Conservation (phyloP, 2,888 invertebrate species). For the Mantis religiosa region DNA sequence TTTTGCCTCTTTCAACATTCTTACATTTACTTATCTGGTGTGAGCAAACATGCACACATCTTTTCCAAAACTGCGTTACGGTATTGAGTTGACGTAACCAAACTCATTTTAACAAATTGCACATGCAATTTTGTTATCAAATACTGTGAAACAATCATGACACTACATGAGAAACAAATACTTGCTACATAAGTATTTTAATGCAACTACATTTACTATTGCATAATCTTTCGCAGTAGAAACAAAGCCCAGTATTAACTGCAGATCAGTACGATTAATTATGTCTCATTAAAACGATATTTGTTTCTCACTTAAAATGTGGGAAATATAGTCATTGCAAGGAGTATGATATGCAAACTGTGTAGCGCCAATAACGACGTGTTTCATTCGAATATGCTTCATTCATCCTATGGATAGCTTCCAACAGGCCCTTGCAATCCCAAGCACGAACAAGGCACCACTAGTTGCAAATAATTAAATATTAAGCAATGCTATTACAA, state of each 20-base stretch:
- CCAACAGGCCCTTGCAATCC: not conserved
- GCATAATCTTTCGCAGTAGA: not conserved
- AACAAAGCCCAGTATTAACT: not conserved
- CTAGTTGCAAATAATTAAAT: not conserved
- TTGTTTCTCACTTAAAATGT: not conserved
- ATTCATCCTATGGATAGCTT: not conserved
- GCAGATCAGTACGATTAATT: not conserved
- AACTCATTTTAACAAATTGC: not conserved
- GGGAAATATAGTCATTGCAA: not conserved
- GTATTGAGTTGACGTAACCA: not conserved
- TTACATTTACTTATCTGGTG: not conserved
- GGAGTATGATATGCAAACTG: not conserved
- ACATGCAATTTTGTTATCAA: not conserved
- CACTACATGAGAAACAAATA: not conserved
- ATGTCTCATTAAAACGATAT: not conserved
- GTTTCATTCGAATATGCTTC: not conserved
- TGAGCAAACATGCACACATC: not conserved
- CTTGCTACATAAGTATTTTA: not conserved
- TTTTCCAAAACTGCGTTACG: not conserved
- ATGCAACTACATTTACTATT: not conserved
- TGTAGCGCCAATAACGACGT: constrained; percentile 6
- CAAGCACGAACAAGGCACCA: not conserved
- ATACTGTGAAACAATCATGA: not conserved
- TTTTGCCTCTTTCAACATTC: not conserved
- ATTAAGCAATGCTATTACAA: not conserved